Evolutionary conservation across 2,888 invertebrate genomes (phyloP).

Genomic region (Acanthosepion lycidas): DNA sequence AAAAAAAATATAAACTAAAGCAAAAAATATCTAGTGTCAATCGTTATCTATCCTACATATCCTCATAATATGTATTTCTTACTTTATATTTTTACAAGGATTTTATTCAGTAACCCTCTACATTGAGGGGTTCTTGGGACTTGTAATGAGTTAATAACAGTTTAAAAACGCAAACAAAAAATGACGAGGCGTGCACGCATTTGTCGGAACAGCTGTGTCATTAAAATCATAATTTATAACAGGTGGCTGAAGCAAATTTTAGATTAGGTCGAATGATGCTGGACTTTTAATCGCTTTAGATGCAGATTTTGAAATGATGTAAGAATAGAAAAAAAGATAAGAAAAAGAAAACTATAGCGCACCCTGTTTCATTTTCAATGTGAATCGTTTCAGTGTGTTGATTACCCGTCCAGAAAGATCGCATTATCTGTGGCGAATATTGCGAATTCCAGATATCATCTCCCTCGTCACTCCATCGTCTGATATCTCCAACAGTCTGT

Average conservation of each 20-base stretch:
- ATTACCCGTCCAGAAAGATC: not conserved
- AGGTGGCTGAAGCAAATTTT: not conserved
- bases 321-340: not conserved
- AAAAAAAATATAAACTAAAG: no score
- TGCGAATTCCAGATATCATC: slow-evolving; percentile 40
- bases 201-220: not conserved
- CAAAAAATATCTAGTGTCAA: no score
- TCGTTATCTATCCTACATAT: no score
- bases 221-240: not conserved
- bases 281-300: not conserved
- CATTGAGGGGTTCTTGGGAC: no score
- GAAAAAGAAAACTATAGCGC: not conserved
- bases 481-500: slow-evolving; percentile 54
- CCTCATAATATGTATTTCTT: no score
- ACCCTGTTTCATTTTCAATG: not conserved
- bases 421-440: not conserved
- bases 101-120: no score
- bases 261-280: no score
- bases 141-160: no score
- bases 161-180: no score
- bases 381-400: not conserved
- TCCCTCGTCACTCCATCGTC: slow-evolving; percentile 48
- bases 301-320: not conserved
- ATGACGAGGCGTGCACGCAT: no score
- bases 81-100: no score